These are phyloP conservation scores for Morpho deidamia DNA, from an alignment of 2,888 invertebrate genomes.

Conservation along the genomic window DNA sequence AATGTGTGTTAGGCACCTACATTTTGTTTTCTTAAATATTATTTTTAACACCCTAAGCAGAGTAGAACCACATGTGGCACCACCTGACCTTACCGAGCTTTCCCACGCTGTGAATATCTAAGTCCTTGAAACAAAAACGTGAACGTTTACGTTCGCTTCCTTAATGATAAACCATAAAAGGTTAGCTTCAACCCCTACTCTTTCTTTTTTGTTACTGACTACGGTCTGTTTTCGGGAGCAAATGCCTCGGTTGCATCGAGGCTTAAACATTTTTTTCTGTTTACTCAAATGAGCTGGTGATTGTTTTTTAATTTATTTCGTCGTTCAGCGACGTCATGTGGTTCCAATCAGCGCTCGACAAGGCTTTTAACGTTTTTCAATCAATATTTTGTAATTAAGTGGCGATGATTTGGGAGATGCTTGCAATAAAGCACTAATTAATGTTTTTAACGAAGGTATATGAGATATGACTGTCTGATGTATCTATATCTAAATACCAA, in stretches of 20 bases:
- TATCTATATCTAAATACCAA: neutral
- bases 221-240: conserved; percentile 58
- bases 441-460: neutral
- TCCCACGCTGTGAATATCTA: conserved; percentile 63
- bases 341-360: conserved; percentile 66
- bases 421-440: neutral
- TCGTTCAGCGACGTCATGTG: conserved; percentile 69
- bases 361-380: conserved; percentile 61
- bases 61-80: conserved; percentile 69
- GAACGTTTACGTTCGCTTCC: conserved; percentile 50
- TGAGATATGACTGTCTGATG: neutral
- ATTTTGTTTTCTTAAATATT: conserved; percentile 65
- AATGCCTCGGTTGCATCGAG: conserved; percentile 60
- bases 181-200: conserved; percentile 19
- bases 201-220: conserved; percentile 16
- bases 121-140: conserved; percentile 58
- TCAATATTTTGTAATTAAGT: conserved; percentile 38
- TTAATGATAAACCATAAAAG: conserved; percentile 40
- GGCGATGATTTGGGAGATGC: conserved; percentile 7
- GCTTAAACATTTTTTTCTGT: conserved; percentile 65
- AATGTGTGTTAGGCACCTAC: conserved; percentile 47
- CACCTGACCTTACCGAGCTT: conserved; percentile 73
- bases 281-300: conserved; percentile 74
- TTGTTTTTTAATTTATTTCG: conserved; percentile 77
- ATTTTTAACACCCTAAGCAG: conserved; percentile 69